Evolutionary conservation across 1,140 invertebrate species (phyloP), one percentile per base, ranked within the genome.

Genomic region (Drosophila ananassae): DNA sequence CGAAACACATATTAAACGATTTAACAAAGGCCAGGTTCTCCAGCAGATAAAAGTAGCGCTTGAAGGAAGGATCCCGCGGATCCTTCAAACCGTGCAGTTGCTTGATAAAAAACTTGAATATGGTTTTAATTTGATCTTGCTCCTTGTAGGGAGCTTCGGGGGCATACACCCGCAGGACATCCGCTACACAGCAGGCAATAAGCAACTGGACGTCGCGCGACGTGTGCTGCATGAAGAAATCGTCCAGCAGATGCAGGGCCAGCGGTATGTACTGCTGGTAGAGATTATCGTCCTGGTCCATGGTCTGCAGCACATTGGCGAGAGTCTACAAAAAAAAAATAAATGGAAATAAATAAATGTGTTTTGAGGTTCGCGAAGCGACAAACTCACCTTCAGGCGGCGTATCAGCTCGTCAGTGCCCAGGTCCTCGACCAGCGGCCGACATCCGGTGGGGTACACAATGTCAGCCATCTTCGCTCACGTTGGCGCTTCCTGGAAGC

Each of bases 1-100:
- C 98, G 92, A 99, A 98, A 92, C 98, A 99, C 96, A 99, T 99
- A 92, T 99, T 99, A 92, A 99, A 99, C 0, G 98, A 98, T 92
- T 99, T 99, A 21, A 99, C 98, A 93, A 98, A 99, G 8, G 98
- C 98, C 67, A 99, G 94, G 93, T 99, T 99, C 93, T 99, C 96
- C 63, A 98, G 93, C 47, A 97, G 93, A 93, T 99, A 99, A 93
- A 99, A 99, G 92, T 99, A 99, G 75, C 98, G 94, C 92, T 99
- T 99, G 92, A 99, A 99, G 2, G 98, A 98, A 22, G 98, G 97
- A 93, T 99, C 97, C 92, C 99, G 98, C 0, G 98, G 98, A 93
- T 99, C 98, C 91, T 97, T 97, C 7, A 99, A 93, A 9, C 98
- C 98, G 75, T 96, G 94, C 53, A 99, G 92, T 93, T 99, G 98